Base-by-base conservation (phyloP, 35 echinoderm and acorn worm species). In the Heliocidaris erythrogramma region DNA sequence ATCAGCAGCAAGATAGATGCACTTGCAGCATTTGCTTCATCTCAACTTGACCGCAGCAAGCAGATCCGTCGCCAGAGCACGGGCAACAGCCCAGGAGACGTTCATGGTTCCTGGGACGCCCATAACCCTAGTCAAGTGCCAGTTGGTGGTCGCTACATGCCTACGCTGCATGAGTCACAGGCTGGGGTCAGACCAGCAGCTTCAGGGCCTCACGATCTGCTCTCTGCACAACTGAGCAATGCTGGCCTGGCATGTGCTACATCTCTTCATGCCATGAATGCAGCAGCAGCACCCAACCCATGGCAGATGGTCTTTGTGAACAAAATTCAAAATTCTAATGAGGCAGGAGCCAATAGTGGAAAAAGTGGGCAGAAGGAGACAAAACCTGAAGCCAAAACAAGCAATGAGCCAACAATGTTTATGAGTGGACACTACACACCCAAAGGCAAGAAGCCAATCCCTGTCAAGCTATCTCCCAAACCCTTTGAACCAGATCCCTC, bases 1-100 rank as follows among this genome's bases (percentile, higher is more conserved):
- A 99, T 99, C 47, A 99, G 96, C 84, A 97, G 98, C 86, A 96
- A 96, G 5, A 97, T 99, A 96, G 97, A 99, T 95, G 97, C 98
- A 12, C 94, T 99, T 88, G 97, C 96, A 30, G 98, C 98, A 6
- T 97, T 97, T 87, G 98, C 98, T 16, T 97, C 98, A 30, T 95
- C 94, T 88, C 89, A 97, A 88, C 88, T 98, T 48, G 97, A 98
- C 21, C 95, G 95, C 31, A 96, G 93, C 95, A 96, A 96, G 87
- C 95, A 96, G 87, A 96, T 96, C 93, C 85, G 95, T 29, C 95
- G 95, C n/a, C 95, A 96, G 93, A 96, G 95, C 48, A 85, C 95
- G 1, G 94, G 94, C 30, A 94, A 88, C 86, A 96, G 95, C 35
- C 95, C 95, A 32, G 65, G 65, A 78, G 95, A 96, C 27, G 35